These are phyloP conservation scores for Polylopha cassiicola DNA, from an alignment of 2,888 invertebrate genomes.

Conservation along the genomic window DNA sequence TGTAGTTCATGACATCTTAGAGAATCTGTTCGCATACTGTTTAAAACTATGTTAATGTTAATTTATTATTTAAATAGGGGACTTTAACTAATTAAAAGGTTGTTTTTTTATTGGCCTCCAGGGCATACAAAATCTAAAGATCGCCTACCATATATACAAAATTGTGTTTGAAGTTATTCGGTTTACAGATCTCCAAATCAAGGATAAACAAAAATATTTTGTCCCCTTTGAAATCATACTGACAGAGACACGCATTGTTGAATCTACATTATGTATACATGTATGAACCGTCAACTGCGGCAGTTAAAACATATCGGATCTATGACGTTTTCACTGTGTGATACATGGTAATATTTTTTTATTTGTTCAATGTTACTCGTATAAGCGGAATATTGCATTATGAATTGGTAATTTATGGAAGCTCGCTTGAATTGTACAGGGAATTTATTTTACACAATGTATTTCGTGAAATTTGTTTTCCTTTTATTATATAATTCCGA, in stretches of 20 bases:
- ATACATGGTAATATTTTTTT: conserved; percentile 12
- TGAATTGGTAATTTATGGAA: conserved; percentile 8
- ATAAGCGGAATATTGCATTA: conserved; percentile 7
- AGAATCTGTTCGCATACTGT: too few species aligned
- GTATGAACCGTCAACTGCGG: conserved; percentile 4
- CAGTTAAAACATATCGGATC: conserved; percentile 12
- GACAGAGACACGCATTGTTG: conserved; percentile 14
- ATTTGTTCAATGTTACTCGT: conserved; percentile 13
- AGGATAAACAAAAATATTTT: conserved; percentile 4
- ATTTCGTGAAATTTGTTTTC: too few species aligned
- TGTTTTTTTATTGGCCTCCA: too few species aligned
- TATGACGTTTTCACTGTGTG: conserved; percentile 1
- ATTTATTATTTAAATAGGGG: too few species aligned
- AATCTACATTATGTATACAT: conserved; percentile 9
- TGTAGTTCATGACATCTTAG: too few species aligned
- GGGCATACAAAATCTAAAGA: too few species aligned
- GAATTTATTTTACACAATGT: conserved; percentile 13
- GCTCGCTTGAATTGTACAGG: not conserved
- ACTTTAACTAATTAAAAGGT: too few species aligned
- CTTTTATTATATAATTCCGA: too few species aligned
- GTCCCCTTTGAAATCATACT: conserved; percentile 3
- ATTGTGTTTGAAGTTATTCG: too few species aligned
- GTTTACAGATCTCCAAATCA: too few species aligned
- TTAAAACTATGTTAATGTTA: too few species aligned
- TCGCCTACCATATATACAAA: too few species aligned